phyloP scores from a whole-genome alignment of 2,797 vertebrate species.

The Dermochelys coriacea region DNA sequence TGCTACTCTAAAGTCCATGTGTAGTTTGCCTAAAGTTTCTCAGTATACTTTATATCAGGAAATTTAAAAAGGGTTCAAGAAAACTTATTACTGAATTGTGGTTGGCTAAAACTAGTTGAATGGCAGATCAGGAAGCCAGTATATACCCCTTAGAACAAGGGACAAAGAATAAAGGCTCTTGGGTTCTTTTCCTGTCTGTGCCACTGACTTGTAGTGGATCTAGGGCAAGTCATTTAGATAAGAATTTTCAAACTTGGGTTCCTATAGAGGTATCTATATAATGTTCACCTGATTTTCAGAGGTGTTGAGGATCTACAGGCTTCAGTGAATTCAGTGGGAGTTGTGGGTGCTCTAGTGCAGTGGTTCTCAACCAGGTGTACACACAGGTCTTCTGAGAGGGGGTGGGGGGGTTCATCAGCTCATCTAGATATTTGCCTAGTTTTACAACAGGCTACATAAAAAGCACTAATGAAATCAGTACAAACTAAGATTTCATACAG shows the following conservation, averaged over 20 bases:
- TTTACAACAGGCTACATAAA: too few relatives aligned
- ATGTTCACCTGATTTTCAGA: background rate
- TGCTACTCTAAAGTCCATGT: too few relatives aligned
- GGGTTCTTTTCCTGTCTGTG: background rate
- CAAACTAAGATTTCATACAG: too few relatives aligned
- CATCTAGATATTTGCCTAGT: too few relatives aligned
- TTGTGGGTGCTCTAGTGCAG: background rate
- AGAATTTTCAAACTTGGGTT: background rate
- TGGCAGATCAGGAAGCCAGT: background rate
- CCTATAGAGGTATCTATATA: background rate
- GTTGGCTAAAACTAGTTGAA: background rate
- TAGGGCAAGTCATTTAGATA: conserved; percentile 10
- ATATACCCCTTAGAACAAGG: background rate
- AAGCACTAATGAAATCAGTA: too few relatives aligned
- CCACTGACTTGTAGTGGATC: conserved; percentile 13
- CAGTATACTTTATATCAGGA: background rate
- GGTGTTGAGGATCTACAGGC: background rate
- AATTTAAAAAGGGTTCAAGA: background rate
- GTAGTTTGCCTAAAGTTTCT: background rate
- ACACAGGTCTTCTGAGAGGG: too few relatives aligned
- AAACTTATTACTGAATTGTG: background rate
- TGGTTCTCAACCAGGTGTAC: too few relatives aligned
- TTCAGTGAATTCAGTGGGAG: background rate
- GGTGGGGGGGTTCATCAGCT: too few relatives aligned
- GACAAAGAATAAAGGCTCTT: background rate